Conservation (phyloP, 2,888 invertebrate species). For the Labia minor region DNA sequence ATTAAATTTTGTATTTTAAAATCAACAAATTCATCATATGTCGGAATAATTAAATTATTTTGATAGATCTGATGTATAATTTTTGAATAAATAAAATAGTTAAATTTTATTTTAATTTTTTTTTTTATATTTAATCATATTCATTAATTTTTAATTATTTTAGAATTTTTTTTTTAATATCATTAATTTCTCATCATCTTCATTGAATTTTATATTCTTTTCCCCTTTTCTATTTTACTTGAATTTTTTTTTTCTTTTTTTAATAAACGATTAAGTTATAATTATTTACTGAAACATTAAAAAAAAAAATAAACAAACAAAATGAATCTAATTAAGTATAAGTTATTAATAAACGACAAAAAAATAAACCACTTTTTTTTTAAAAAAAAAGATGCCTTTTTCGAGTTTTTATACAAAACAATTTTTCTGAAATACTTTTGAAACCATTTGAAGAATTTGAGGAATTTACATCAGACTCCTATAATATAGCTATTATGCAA, state of each 20-base stretch:
- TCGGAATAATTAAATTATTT: no score
- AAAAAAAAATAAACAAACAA: neutral
- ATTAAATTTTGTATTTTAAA: no score
- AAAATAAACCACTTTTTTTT: neutral
- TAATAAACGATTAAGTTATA: neutral
- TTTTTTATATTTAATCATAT: no score
- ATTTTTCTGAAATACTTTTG: neutral
- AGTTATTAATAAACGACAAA: neutral
- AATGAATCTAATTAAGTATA: neutral
- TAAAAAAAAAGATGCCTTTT: no score
- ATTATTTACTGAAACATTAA: no score
- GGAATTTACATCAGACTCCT: neutral
- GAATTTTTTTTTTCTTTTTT: neutral
- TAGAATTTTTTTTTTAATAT: neutral
- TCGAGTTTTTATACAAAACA: no score
- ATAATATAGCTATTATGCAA: conserved; percentile 8
- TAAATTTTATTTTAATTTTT: no score
- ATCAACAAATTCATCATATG: no score
- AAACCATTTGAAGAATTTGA: neutral
- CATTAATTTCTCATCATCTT: neutral
- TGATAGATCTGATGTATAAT: no score
- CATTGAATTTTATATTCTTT: neutral
- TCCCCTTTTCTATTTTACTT: neutral
- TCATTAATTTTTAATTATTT: no score
- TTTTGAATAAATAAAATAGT: no score